Conservation (phyloP, 2,113 vertebrate species). For the Pteropus alecto region DNA sequence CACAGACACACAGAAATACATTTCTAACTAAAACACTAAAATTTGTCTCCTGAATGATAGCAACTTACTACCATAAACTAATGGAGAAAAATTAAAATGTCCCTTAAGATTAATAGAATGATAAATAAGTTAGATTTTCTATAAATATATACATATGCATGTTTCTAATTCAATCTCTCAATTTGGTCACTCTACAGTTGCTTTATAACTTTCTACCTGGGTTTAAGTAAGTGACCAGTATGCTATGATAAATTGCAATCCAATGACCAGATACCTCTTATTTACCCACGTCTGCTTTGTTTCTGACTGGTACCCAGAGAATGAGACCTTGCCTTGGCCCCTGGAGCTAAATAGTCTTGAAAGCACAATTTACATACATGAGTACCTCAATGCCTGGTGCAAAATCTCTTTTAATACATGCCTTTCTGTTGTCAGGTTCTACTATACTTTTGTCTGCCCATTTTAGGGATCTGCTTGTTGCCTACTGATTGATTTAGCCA, state of each 20-base stretch:
- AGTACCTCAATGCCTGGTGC: not conserved
- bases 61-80: not conserved
- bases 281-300: not conserved
- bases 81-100: not conserved
- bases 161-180: not conserved
- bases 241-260: not conserved
- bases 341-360: not conserved
- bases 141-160: not conserved
- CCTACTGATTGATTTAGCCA: not conserved
- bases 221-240: not conserved
- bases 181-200: not conserved
- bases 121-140: not conserved
- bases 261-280: not conserved
- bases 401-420: not conserved
- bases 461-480: not conserved
- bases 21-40: not conserved
- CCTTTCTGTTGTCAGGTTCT: not conserved
- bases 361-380: not conserved
- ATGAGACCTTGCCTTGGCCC: not conserved
- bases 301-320: not conserved
- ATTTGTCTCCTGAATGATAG: not conserved
- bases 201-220: not conserved
- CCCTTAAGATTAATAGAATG: not conserved
- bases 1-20: not conserved
- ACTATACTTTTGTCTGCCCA: not conserved